A percentile compares a stretch with the other conserved stretches of the same genome.
phyloP scores from a whole-genome alignment of 2,797 vertebrate species.

The Myotis daubentonii region DNA sequence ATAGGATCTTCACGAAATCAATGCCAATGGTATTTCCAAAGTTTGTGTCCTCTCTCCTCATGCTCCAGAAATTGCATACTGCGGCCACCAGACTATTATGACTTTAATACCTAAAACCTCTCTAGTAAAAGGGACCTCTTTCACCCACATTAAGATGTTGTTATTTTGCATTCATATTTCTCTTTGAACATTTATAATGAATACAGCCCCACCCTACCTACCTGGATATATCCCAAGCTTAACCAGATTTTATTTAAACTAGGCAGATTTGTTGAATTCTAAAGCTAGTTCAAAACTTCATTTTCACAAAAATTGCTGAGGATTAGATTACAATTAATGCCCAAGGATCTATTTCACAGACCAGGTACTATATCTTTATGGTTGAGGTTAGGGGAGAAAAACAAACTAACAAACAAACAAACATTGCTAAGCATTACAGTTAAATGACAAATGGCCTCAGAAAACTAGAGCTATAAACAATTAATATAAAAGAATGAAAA shows the following conservation, averaged over 20 bases:
- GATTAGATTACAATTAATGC: not conserved
- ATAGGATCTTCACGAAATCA: not conserved
- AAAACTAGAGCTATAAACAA: constrained; percentile 17
- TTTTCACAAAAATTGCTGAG: not conserved
- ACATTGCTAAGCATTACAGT: not conserved
- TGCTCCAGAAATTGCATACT: not conserved
- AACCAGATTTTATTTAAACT: not conserved
- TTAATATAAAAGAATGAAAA: not conserved
- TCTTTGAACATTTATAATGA: not conserved
- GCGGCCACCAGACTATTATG: not conserved
- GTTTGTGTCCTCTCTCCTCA: not conserved
- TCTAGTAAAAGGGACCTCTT: not conserved
- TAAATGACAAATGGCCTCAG: not conserved
- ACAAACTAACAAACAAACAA: not conserved
- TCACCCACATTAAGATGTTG: not conserved
- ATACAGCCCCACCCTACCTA: not conserved
- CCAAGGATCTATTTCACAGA: not conserved
- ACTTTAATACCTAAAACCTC: not conserved
- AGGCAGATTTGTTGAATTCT: constrained; percentile 10
- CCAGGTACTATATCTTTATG: not conserved
- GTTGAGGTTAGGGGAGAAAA: constrained; percentile 50
- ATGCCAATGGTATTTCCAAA: not conserved
- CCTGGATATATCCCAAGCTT: not conserved
- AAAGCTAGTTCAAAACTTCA: constrained; percentile 2
- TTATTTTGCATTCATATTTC: constrained; percentile 18